phyloP scores from a whole-genome alignment of 2,113 vertebrate species.

The Pangasianodon hypophthalmus region DNA sequence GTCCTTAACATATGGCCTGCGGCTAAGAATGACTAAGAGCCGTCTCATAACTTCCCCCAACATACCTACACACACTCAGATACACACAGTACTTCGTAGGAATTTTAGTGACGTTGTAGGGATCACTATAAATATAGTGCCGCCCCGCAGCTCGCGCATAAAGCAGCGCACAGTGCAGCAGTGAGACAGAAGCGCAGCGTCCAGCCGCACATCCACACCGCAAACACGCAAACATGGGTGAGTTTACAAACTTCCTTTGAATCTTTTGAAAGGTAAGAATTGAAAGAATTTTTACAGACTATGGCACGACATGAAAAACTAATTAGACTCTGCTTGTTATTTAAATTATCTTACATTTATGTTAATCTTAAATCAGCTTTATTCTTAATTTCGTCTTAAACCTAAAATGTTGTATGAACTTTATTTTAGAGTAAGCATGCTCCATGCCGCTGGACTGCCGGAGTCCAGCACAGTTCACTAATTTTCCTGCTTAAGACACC shows the following conservation, averaged over 20 bases:
- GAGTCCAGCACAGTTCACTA: background rate
- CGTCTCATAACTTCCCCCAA: too few species aligned
- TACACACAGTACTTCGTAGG: background rate
- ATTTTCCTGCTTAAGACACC: background rate
- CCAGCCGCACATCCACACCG: background rate
- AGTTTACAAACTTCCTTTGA: background rate
- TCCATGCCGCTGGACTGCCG: background rate
- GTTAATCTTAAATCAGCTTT: background rate
- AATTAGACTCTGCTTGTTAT: background rate
- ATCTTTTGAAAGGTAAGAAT: background rate
- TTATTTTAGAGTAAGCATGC: background rate
- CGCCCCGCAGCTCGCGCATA: background rate
- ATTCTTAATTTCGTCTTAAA: background rate
- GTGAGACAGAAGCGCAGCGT: background rate
- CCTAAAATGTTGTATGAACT: background rate
- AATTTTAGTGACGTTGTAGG: background rate
- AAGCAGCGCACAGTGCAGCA: background rate
- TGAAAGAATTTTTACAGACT: background rate
- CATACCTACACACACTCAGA: background rate
- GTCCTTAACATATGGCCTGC: background rate
- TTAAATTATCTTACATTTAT: background rate
- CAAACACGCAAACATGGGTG: constrained; percentile 28
- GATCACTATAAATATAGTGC: background rate
- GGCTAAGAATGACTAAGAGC: background rate
- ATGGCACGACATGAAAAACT: background rate